These are phyloP conservation scores for Blomia tropicalis DNA, from an alignment of 2,888 invertebrate genomes.

Conservation along the genomic window DNA sequence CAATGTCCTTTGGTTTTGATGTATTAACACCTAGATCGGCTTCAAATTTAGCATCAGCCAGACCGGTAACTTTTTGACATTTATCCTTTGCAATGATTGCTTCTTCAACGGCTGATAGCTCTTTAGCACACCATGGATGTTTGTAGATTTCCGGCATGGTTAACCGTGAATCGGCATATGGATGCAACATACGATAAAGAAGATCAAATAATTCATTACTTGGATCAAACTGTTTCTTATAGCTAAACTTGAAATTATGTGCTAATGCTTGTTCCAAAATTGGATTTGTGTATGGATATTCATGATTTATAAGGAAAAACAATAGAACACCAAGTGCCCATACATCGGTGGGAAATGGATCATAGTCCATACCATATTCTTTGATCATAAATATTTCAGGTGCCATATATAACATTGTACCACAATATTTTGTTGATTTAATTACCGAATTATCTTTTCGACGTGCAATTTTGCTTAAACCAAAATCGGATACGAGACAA, in stretches of 20 bases:
- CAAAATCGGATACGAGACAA: constrained; percentile 4
- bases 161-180: not conserved
- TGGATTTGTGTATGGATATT: not conserved
- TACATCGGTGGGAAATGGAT: constrained; percentile 2
- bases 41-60: too few relatives aligned
- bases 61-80: too few relatives aligned
- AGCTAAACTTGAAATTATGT: not conserved
- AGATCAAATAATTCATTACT: not conserved
- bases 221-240: not conserved
- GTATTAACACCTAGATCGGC: too few relatives aligned
- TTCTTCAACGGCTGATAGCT: not conserved
- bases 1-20: too few relatives aligned
- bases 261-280: not conserved
- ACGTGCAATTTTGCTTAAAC: not conserved
- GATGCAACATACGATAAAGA: not conserved
- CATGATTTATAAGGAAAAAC: not conserved
- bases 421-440: not conserved
- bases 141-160: not conserved
- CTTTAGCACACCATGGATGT: not conserved
- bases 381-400: constrained; percentile 9
- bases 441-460: not conserved
- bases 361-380: not conserved
- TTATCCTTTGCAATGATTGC: not conserved
- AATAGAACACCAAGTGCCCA: constrained; percentile 17
- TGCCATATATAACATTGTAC: constrained; percentile 19